These are phyloP conservation scores for Theocolax elegans DNA, from an alignment of 1,140 invertebrate species.

Conservation along the genomic window DNA sequence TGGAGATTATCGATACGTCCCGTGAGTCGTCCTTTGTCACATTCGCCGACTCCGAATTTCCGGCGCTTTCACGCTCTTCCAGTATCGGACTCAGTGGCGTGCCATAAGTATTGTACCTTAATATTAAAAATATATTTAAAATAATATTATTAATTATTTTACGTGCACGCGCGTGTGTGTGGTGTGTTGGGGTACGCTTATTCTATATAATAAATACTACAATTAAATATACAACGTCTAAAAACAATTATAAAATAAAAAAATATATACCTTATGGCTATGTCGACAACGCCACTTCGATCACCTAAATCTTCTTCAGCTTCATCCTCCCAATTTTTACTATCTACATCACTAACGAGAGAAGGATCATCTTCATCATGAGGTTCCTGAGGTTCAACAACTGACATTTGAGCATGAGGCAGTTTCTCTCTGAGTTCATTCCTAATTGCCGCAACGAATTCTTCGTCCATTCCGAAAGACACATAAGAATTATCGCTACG, in stretches of 20 bases:
- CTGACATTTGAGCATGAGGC: conserved; percentile 73
- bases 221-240: too few species aligned
- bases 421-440: conserved; percentile 78
- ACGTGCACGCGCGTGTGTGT: too few species aligned
- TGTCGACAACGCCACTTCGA: conserved; percentile 58
- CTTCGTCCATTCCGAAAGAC: conserved; percentile 74
- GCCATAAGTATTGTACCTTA: conserved; percentile 70
- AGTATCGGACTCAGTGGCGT: conserved; percentile 73
- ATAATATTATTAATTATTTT: too few species aligned
- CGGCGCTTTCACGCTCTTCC: conserved; percentile 70
- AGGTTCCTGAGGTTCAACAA: conserved; percentile 59
- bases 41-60: conserved; percentile 58
- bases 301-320: conserved; percentile 53
- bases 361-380: conserved; percentile 60
- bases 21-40: conserved; percentile 56
- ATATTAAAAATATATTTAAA: background rate
- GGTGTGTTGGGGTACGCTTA: too few species aligned
- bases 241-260: background rate
- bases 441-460: conserved; percentile 76
- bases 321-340: conserved; percentile 58
- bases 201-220: too few species aligned
- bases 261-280: conserved; percentile 62
- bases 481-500: conserved; percentile 68
- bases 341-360: conserved; percentile 50
- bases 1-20: conserved; percentile 59